A percentile compares a stretch with the other conserved stretches of the same genome.
phyloP scores from a whole-genome alignment of 2,888 invertebrate genomes.

The Ormyrus pomaceus region DNA sequence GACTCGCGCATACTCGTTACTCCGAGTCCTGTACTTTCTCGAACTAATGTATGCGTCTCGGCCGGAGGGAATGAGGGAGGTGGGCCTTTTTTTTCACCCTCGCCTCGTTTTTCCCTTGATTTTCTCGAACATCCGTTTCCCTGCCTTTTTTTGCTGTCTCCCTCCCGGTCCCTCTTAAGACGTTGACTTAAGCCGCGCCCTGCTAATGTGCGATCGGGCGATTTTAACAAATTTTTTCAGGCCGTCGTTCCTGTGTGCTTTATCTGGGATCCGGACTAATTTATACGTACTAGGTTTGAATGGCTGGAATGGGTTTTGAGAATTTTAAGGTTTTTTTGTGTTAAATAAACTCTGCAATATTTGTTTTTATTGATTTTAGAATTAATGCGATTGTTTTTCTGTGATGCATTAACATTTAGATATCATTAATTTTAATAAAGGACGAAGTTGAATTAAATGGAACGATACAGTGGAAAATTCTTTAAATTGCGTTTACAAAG shows the following conservation, averaged over 20 bases:
- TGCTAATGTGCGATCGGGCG: conserved; percentile 53
- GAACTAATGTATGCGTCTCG: conserved; percentile 66
- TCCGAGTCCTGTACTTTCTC: background rate
- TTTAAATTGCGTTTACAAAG: too few species aligned
- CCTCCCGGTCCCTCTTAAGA: conserved; percentile 41
- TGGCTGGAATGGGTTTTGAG: too few species aligned
- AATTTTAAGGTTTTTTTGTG: too few species aligned
- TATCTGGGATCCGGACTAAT: background rate
- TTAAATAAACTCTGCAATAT: too few species aligned
- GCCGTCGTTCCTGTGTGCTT: background rate
- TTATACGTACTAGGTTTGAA: too few species aligned
- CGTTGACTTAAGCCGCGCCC: conserved; percentile 51
- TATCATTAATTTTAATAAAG: too few species aligned
- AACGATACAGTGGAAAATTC: too few species aligned
- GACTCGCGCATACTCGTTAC: conserved; percentile 60
- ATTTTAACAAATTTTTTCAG: conserved; percentile 19
- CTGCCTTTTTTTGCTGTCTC: background rate
- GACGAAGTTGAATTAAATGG: too few species aligned
- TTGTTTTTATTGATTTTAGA: too few species aligned
- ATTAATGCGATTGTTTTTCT: too few species aligned
- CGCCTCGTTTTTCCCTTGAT: conserved; percentile 8
- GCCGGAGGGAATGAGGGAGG: conserved; percentile 10
- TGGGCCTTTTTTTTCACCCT: background rate
- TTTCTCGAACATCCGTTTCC: conserved; percentile 6
- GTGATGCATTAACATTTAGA: too few species aligned